Percentiles rank a stretch among this genome's conserved stretches.
These are phyloP conservation scores for Mythimna pallens DNA, from an alignment of 2,888 invertebrate genomes.

Conservation along the genomic window DNA sequence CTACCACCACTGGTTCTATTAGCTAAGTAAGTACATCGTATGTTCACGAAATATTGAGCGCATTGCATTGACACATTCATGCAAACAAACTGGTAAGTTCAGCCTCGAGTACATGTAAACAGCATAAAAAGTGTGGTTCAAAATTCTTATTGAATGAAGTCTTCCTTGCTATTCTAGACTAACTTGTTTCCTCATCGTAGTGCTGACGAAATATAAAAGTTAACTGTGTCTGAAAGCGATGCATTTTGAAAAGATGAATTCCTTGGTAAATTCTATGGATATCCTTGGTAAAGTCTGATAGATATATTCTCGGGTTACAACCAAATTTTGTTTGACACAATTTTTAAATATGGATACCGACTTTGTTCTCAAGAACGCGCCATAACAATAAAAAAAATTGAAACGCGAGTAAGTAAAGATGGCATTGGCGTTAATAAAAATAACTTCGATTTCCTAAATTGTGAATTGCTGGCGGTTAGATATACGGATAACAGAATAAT, in stretches of 20 bases:
- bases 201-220: no score
- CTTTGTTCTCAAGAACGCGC: not conserved
- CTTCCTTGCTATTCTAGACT: not conserved
- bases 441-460: not conserved
- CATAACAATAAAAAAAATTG: not conserved
- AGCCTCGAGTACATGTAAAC: not conserved
- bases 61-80: not conserved
- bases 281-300: not conserved
- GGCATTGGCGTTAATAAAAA: not conserved
- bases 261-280: not conserved
- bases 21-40: not conserved
- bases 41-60: not conserved
- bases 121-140: not conserved
- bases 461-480: not conserved
- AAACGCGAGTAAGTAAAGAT: not conserved
- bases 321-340: not conserved
- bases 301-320: not conserved
- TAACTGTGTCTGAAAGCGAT: not conserved
- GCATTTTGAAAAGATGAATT: not conserved
- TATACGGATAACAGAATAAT: not conserved
- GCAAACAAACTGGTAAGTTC: not conserved
- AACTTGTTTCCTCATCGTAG: not conserved
- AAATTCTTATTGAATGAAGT: not conserved
- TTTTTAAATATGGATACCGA: not conserved
- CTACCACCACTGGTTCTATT: not conserved